These are phyloP conservation scores for Lota lota DNA, from an alignment of 2,113 vertebrate species.

Conservation along the genomic window DNA sequence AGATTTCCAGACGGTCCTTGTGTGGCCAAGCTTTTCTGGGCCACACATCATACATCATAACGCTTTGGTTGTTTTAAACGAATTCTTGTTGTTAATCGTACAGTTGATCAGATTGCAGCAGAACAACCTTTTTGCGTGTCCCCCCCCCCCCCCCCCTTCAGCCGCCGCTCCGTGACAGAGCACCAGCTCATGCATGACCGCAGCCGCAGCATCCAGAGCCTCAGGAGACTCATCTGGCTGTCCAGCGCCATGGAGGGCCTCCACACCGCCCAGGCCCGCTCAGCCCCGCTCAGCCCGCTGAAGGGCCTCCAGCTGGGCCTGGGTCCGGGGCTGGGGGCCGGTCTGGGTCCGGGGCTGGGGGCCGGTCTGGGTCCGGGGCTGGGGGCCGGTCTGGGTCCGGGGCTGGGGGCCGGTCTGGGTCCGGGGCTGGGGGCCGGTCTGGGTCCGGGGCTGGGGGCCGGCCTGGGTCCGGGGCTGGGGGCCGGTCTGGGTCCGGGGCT, in stretches of 20 bases:
- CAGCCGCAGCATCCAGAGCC: conserved; percentile 71
- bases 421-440: conserved; percentile 13
- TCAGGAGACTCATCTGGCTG: conserved; percentile 80
- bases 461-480: conserved; percentile 5
- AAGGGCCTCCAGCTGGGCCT: conserved; percentile 10
- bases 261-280: conserved; percentile 70
- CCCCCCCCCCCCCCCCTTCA: conserved; percentile 17
- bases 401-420: too few relatives aligned
- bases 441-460: not conserved
- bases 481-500: too few relatives aligned
- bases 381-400: conserved; percentile 1
- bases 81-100: too few relatives aligned
- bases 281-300: conserved; percentile 14
- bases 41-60: too few relatives aligned
- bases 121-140: not conserved
- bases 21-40: too few relatives aligned
- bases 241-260: conserved; percentile 72
- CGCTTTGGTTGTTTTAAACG: too few relatives aligned
- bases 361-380: conserved; percentile 7
- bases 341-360: not conserved
- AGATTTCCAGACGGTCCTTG: too few relatives aligned
- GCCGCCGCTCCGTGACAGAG: conserved; percentile 77
- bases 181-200: conserved; percentile 80
- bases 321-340: too few relatives aligned
- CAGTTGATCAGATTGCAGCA: too few relatives aligned